Evolutionary conservation across 2,113 vertebrate genomes (phyloP).

Genomic region (Seriola rivoliana): DNA sequence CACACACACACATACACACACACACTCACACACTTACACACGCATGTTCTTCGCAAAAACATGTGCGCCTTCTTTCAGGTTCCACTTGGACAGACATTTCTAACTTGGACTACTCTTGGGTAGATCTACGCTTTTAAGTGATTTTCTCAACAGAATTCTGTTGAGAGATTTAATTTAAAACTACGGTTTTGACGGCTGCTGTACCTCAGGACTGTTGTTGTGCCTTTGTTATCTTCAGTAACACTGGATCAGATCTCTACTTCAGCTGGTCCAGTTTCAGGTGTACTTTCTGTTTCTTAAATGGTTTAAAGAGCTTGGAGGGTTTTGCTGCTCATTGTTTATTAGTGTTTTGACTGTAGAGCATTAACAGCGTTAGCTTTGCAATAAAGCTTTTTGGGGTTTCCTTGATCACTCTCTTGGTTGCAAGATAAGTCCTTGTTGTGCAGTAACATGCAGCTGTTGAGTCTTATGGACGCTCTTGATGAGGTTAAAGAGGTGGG

Average conservation of each 20-base stretch:
- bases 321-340: slow-evolving; percentile 15
- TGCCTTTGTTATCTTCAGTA: slow-evolving; percentile 69
- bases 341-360: background rate
- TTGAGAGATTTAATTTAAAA: slow-evolving; percentile 15
- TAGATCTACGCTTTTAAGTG: background rate
- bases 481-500: background rate
- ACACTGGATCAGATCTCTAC: slow-evolving; percentile 8
- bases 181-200: slow-evolving; percentile 60
- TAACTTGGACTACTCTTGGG: background rate
- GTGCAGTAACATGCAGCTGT: background rate
- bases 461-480: slow-evolving; percentile 6
- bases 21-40: no score
- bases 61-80: background rate
- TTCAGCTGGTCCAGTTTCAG: slow-evolving; percentile 27
- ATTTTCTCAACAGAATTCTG: slow-evolving; percentile 7
- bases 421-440: background rate
- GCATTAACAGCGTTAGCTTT: slow-evolving; percentile 23
- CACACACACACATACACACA: background rate
- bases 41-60: background rate
- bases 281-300: slow-evolving; percentile 31
- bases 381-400: background rate
- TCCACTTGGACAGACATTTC: slow-evolving; percentile 4
- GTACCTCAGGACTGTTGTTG: slow-evolving; percentile 79
- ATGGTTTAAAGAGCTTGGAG: slow-evolving; percentile 17
- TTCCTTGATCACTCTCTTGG: background rate